Percentiles rank a stretch among this genome's conserved stretches.
Conservation (phyloP, 2,113 vertebrate genomes). For the Phalacrocorax carbo region DNA sequence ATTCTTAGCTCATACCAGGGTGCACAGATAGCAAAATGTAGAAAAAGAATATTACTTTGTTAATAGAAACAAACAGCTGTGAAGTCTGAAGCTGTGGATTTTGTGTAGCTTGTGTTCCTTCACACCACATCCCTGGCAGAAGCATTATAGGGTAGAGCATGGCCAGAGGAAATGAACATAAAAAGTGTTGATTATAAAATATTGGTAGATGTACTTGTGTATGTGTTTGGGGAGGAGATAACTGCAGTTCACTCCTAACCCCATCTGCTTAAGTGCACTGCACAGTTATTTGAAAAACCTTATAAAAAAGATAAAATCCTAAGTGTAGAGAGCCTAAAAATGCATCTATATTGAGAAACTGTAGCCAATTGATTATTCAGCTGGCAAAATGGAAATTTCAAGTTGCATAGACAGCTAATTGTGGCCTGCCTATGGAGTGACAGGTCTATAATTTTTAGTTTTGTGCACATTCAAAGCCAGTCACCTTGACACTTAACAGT, state of each 20-base stretch:
- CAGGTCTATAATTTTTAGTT: conserved; percentile 86
- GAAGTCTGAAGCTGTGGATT: not conserved
- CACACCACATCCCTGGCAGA: not conserved
- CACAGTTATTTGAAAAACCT: conserved; percentile 55
- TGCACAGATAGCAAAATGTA: not conserved
- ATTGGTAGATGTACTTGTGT: not conserved
- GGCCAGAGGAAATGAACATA: not conserved
- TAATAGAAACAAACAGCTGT: not conserved
- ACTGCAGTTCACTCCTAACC: conserved; percentile 32
- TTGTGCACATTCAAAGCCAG: conserved; percentile 83
- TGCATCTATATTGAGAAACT: conserved; percentile 69
- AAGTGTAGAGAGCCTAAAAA: conserved; percentile 62
- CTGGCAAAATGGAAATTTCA: conserved; percentile 81
- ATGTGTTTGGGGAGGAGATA: conserved; percentile 4
- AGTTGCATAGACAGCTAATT: conserved; percentile 83
- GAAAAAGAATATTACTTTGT: not conserved
- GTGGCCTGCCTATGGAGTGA: conserved; percentile 79
- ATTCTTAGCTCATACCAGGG: not conserved
- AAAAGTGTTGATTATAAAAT: not conserved
- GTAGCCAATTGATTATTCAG: conserved; percentile 76
- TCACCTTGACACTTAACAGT: conserved; percentile 84
- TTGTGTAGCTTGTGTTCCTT: not conserved
- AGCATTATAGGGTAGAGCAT: not conserved
- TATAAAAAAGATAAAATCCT: conserved; percentile 41
- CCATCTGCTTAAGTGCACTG: conserved; percentile 35